Percentiles rank a stretch among this genome's conserved stretches.
Conservation (phyloP, 2,797 vertebrate species). For the Prionace glauca region DNA sequence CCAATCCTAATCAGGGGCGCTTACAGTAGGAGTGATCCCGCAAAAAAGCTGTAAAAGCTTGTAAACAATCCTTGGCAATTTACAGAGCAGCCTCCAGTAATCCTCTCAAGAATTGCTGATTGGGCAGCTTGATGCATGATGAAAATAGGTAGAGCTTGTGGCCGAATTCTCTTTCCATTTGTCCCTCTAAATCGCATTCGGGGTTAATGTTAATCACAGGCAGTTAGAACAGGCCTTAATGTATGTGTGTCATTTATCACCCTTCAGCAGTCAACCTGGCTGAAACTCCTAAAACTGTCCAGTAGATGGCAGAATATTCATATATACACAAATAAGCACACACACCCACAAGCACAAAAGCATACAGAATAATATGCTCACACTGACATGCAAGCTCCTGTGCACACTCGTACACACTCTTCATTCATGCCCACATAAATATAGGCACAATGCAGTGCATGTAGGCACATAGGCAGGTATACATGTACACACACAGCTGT, state of each 20-base stretch:
- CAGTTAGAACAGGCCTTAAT: neutral
- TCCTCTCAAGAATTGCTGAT: neutral
- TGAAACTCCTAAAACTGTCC: neutral
- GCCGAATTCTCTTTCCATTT: neutral
- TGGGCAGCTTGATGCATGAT: neutral
- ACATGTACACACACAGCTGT: neutral
- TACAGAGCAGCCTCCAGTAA: neutral
- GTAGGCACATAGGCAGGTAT: neutral
- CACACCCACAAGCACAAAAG: neutral
- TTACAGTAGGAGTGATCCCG: neutral
- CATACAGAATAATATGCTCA: neutral
- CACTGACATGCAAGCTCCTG: neutral
- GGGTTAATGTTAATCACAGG: neutral
- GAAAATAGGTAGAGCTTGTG: neutral
- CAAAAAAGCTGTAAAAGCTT: neutral
- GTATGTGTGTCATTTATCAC: neutral
- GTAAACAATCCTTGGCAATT: neutral
- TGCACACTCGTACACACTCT: neutral
- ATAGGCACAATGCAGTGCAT: neutral
- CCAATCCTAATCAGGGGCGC: neutral
- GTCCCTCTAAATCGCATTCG: neutral
- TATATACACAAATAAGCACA: neutral
- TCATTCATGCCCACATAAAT: neutral
- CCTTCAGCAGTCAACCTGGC: neutral
- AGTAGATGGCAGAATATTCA: neutral